phyloP scores from a whole-genome alignment of 2,113 vertebrate genomes.

The Anser cygnoides region DNA sequence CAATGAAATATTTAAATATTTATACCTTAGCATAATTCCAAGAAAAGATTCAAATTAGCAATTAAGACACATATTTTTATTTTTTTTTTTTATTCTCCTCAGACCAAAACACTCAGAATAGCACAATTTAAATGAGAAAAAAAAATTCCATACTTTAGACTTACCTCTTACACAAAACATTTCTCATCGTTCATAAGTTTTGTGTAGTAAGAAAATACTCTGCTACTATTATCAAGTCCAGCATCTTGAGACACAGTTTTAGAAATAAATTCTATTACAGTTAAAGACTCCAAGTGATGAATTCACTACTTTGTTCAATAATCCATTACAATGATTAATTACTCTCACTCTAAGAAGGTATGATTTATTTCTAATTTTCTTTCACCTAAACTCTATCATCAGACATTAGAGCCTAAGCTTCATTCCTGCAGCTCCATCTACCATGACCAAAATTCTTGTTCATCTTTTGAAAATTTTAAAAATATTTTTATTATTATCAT shows the following conservation, averaged over 20 bases:
- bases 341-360: not conserved
- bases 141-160: not conserved
- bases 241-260: not conserved
- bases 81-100: not conserved
- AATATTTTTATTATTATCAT: not conserved
- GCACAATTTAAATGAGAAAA: not conserved
- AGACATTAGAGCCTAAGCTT: constrained; percentile 3
- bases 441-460: not conserved
- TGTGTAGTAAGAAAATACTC: not conserved
- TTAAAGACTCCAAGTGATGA: constrained; percentile 16
- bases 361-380: constrained; percentile 28
- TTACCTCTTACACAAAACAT: not conserved
- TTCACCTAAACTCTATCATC: not conserved
- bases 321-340: constrained; percentile 31
- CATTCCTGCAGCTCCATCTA: not conserved
- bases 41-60: not conserved
- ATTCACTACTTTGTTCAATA: constrained; percentile 43
- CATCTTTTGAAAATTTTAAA: not conserved
- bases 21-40: not conserved
- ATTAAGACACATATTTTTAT: not conserved
- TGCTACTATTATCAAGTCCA: not conserved
- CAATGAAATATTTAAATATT: not conserved
- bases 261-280: constrained; percentile 2
- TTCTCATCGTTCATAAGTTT: not conserved
- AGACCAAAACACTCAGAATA: not conserved